Evolutionary conservation across 2,888 invertebrate genomes (phyloP), one percentile per base, ranked within the genome.

Genomic region (Tetranychus truncatus): DNA sequence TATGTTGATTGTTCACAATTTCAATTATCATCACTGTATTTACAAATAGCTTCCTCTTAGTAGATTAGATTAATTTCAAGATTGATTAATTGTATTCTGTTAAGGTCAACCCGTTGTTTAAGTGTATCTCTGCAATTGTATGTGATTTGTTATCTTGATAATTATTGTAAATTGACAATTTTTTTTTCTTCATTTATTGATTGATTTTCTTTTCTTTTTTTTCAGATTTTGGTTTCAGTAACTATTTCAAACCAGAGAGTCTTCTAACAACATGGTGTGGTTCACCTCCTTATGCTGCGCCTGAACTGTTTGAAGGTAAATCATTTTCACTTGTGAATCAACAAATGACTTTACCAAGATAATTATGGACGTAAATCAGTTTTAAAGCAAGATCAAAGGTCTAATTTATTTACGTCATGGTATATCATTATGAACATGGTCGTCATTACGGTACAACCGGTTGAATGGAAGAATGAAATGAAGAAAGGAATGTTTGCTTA

Each of bases 141-240:
- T 34, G 34, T 4, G 34, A 34, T 34, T 34, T 34, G 34, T 34
- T 34, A 34, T 34, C 3, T 34, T 3, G 34, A 34, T 4, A 34
- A 34, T 34, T 34, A 34, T 34, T 34, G 34, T 34, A 0, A 34
- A 34, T 34, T 4, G 5, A 4, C 34, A 34, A 24, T 24, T 34
- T 34, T 1, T 34, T 1, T 34, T 34, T 34, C 34, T 1, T 34
- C 34, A 34, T 34, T 55, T 77, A 72, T 75, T 78, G 46, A 71
- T 73, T 24, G 20, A 44, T n/a, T 67, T 34, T 8, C 71, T 24
- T 66, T 11, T 44, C 21, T 69, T 66, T 69, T 45, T 6, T 44
- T 65, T 75, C 78, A 89, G 95, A 95, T 84, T 95, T 95, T 85
- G 95, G 95, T 78, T 95, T 95, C 84, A 92, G 94, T 82, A 95